phyloP scores from a whole-genome alignment of 2,113 vertebrate species.

The Mionectes macconnelli region DNA sequence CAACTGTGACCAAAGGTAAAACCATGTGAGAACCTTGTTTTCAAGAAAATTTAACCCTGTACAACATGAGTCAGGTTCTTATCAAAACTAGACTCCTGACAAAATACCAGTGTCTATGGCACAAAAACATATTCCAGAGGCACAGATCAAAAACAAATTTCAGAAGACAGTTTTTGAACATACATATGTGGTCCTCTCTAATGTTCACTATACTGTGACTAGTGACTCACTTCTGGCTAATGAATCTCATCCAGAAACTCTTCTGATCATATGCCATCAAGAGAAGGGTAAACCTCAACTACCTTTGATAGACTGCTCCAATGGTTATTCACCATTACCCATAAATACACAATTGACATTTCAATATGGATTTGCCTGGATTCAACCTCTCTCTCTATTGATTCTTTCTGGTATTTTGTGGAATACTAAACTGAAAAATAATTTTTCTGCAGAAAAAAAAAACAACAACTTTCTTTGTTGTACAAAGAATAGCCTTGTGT shows the following conservation, averaged over 20 bases:
- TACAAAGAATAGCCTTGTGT: not conserved
- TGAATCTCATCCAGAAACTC: not conserved
- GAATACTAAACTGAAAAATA: not conserved
- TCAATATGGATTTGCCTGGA: not conserved
- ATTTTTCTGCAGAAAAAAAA: not conserved
- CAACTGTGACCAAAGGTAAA: not conserved
- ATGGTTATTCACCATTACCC: not conserved
- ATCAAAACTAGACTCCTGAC: not conserved
- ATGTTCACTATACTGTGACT: not conserved
- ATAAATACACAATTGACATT: not conserved
- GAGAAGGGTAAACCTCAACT: not conserved
- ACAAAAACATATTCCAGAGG: not conserved
- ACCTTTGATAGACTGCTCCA: not conserved
- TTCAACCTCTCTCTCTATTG: not conserved
- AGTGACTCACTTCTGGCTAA: not conserved
- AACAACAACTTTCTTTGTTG: not conserved
- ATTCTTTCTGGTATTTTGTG: not conserved
- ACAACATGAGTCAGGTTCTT: not conserved
- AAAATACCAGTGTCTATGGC: not conserved
- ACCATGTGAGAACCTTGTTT: not conserved
- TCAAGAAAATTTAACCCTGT: not conserved
- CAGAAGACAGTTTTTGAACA: not conserved
- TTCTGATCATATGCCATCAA: not conserved
- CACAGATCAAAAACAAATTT: not conserved
- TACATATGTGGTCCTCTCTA: not conserved